Conservation (phyloP, 1,140 invertebrate species). For the Monomorium pharaonis region DNA sequence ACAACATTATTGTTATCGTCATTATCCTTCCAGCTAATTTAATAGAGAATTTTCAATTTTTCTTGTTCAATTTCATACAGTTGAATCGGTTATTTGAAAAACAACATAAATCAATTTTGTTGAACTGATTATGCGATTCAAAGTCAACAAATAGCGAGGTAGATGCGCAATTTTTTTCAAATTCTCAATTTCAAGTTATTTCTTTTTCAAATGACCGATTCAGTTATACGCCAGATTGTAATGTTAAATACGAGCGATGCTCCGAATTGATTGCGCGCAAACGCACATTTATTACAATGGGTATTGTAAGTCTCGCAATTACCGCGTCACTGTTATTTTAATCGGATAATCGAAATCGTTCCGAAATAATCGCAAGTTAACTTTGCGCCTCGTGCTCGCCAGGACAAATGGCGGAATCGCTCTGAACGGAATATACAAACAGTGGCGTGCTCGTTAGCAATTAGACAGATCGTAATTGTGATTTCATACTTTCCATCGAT, state of each 20-base stretch:
- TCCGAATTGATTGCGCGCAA: neutral
- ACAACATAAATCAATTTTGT: too few relatives aligned
- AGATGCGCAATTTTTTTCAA: too few relatives aligned
- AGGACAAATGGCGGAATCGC: neutral
- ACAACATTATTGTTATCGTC: neutral
- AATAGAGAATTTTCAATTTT: neutral
- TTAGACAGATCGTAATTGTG: slow-evolving; percentile 75
- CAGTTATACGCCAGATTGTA: neutral
- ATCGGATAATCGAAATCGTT: slow-evolving; percentile 17
- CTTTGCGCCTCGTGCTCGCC: neutral
- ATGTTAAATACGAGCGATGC: neutral
- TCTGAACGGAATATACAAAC: slow-evolving; percentile 68
- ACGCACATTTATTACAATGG: neutral
- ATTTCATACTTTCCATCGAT: slow-evolving; percentile 78
- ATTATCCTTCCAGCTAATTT: neutral
- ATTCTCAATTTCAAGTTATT: too few relatives aligned
- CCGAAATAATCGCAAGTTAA: neutral
- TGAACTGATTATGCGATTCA: too few relatives aligned
- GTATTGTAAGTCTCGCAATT: slow-evolving; percentile 7
- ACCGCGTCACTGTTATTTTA: neutral
- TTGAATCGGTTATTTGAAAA: too few relatives aligned
- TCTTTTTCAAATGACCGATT: too few relatives aligned
- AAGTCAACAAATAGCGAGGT: too few relatives aligned
- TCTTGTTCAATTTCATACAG: neutral
- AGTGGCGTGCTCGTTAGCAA: slow-evolving; percentile 75